Conservation (phyloP, 2,113 vertebrate species). For the Herpetotheres cachinnans region DNA sequence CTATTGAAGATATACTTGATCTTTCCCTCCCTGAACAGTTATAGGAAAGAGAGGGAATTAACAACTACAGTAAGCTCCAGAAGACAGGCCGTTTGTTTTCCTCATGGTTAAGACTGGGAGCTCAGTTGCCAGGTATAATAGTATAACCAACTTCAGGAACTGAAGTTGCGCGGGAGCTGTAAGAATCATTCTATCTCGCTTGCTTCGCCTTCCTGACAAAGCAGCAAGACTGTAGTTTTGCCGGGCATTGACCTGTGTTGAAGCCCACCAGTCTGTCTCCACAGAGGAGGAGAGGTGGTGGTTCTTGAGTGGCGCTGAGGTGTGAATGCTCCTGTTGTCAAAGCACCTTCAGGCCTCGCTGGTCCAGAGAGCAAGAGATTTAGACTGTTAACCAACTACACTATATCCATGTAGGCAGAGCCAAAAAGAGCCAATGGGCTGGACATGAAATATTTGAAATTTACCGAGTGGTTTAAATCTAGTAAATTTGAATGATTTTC, state of each 20-base stretch:
- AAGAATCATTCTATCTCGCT: background rate
- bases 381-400: background rate
- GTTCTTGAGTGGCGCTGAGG: accelerated
- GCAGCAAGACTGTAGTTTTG: background rate
- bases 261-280: background rate
- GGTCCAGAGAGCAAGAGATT: background rate
- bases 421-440: background rate
- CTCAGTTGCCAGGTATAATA: background rate
- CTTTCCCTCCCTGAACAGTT: background rate
- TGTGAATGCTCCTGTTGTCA: background rate
- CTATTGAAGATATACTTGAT: background rate
- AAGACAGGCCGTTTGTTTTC: background rate
- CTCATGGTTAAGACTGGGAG: background rate
- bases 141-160: background rate
- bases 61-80: background rate
- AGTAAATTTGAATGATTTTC: background rate
- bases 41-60: background rate
- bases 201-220: background rate
- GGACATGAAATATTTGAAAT: background rate
- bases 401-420: background rate
- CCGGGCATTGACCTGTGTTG: background rate
- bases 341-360: background rate
- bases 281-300: background rate
- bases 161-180: background rate
- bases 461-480: background rate